These are phyloP conservation scores for Spatulosminthurus flaviceps DNA, from an alignment of 2,888 invertebrate species.

Conservation along the genomic window DNA sequence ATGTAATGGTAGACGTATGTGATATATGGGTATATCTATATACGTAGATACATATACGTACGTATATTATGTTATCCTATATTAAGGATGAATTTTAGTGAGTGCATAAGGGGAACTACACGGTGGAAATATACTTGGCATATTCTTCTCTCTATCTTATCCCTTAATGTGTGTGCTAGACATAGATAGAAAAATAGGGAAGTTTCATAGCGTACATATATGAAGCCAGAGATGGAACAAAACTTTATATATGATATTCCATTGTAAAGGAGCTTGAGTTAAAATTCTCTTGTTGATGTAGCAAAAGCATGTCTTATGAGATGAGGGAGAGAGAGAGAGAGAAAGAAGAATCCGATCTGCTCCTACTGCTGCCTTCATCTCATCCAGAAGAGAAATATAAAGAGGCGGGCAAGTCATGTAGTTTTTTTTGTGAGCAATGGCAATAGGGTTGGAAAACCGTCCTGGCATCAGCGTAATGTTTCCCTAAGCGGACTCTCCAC, in stretches of 20 bases:
- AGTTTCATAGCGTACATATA: too few species aligned
- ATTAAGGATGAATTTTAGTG: too few species aligned
- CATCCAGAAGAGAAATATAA: constrained; percentile 12
- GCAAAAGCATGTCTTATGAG: constrained; percentile 1
- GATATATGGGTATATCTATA: too few species aligned
- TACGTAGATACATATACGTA: too few species aligned
- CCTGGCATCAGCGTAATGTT: constrained; percentile 36
- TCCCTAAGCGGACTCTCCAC: constrained; percentile 30
- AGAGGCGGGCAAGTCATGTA: constrained; percentile 30
- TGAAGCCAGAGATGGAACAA: too few species aligned
- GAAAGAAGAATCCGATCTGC: constrained; percentile 9
- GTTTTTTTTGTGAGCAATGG: constrained; percentile 29
- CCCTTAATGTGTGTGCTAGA: too few species aligned
- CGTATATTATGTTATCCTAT: too few species aligned
- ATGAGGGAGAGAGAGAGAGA: constrained; percentile 20
- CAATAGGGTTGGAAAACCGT: constrained; percentile 24
- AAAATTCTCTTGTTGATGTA: constrained; percentile 19
- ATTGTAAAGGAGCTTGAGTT: neutral
- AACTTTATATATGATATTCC: neutral
- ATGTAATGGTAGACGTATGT: too few species aligned
- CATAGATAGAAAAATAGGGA: too few species aligned
- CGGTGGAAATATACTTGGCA: too few species aligned
- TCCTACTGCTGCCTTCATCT: constrained; percentile 5
- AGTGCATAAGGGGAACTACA: too few species aligned
- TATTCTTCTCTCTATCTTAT: too few species aligned